These are phyloP conservation scores for Mus minutoides DNA, from an alignment of 2,797 vertebrate species.

Conservation along the genomic window DNA sequence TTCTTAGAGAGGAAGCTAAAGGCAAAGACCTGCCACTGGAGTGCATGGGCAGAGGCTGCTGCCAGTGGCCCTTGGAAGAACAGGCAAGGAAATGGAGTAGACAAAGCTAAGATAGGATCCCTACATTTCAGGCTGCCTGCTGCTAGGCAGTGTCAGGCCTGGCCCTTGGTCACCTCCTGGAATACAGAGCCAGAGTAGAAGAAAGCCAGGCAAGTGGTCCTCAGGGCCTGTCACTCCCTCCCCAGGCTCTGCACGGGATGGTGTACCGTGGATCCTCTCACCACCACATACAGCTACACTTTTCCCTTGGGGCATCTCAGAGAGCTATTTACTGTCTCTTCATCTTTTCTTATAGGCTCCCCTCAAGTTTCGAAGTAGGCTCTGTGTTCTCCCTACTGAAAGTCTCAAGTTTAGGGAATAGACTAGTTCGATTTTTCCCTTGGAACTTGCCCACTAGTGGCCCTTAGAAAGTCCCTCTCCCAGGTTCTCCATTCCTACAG, in stretches of 20 bases:
- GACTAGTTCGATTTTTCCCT: not conserved
- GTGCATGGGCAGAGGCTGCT: not conserved
- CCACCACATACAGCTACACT: no score
- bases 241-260: not conserved
- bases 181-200: not conserved
- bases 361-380: not conserved
- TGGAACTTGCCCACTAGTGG: not conserved
- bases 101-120: no score
- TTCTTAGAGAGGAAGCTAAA: not conserved
- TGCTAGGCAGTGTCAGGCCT: not conserved
- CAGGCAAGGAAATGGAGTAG: not conserved
- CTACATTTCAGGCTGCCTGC: not conserved
- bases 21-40: not conserved
- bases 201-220: not conserved
- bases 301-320: not conserved
- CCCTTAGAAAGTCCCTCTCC: not conserved
- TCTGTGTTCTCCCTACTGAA: not conserved
- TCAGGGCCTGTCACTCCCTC: not conserved
- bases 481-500: not conserved
- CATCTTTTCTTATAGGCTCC: not conserved
- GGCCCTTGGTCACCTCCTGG: not conserved
- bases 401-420: not conserved
- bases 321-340: not conserved
- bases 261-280: not conserved
- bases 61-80: not conserved